Base-by-base conservation (phyloP, 1,140 invertebrate genomes). In the Sminthurinus signatus region DNA sequence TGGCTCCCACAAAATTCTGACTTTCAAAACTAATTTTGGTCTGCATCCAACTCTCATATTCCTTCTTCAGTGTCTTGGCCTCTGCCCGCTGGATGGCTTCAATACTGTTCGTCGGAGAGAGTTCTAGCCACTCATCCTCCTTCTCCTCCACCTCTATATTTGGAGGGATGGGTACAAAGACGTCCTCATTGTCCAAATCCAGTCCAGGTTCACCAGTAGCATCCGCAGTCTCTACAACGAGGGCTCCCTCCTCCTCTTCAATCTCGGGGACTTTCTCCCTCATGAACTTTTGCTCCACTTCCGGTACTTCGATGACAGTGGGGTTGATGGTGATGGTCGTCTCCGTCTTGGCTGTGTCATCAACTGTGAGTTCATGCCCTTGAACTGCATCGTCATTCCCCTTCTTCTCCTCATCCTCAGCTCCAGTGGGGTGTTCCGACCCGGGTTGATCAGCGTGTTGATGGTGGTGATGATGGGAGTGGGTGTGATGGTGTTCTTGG, bases 21-120 rank as follows among this genome's bases (percentile, higher is more conserved):
- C 54, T 56, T 31, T 56, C 54, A 19, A n/a, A 32, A 27, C 29
- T 56, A 19, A 56, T 56, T 28, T 31, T 31, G 8, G 29, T 10
- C 12, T 36, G 28, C 54, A 56, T 56, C 29, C 36, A 56, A 4
- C 5, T 21, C 39, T 31, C 28, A 12, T 27, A 3, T n/a, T 39
- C 19, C 21, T 56, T 56, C 2, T 19, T 19, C 29, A 56, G 23
- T 17, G 4, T 4, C 3, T 56, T 23, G 5, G 50, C 50, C 50
- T 52, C 28, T 29, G 15, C 8, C 8, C 28, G 21, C 19, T 52
- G 4, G 4, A 10, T n/a, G 4, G 27, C 25, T n/a, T 52, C 50
- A 14, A 28, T n/a, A n/a, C n/a, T n/a, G 14, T 10, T 14, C 14
- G 10, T 52, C 25, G 12, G 50, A 19, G 50, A 52, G 8, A 27